These are phyloP conservation scores for Ricordea florida DNA, from an alignment of 92 coral and sea anemone genomes.

Conservation along the genomic window DNA sequence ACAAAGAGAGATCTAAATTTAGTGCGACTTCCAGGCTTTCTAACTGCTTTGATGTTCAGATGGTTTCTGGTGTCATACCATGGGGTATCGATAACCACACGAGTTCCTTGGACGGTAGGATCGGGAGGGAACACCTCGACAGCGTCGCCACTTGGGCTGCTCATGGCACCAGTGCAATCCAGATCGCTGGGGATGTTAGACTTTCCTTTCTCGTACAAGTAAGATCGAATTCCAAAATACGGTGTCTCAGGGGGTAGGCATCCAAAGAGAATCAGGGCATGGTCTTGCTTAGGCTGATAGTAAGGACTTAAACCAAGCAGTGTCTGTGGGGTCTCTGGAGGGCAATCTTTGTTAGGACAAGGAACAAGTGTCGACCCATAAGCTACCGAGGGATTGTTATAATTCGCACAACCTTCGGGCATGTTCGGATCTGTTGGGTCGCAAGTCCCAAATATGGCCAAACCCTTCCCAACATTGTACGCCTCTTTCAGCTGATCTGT, in stretches of 20 bases:
- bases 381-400: constrained; percentile 16
- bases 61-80: constrained; percentile 23
- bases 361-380: constrained; percentile 18
- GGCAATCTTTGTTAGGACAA: constrained; percentile 2
- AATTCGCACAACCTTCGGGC: background rate
- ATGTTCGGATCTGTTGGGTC: constrained; percentile 11
- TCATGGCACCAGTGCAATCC: constrained; percentile 6
- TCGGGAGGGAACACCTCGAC: constrained; percentile 5
- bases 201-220: constrained; percentile 14
- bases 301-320: background rate
- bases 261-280: constrained; percentile 11
- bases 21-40: constrained; percentile 4
- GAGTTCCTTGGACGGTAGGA: constrained; percentile 18
- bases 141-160: background rate
- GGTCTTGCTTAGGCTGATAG: constrained; percentile 21
- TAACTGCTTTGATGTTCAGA: constrained; percentile 2
- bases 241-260: constrained; percentile 16
- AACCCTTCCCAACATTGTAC: background rate
- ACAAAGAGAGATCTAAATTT: constrained; percentile 29
- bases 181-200: background rate
- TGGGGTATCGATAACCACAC: constrained; percentile 1
- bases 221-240: constrained; percentile 14
- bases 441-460: background rate
- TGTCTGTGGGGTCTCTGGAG: constrained; percentile 6
- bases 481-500: background rate